Percentiles rank a stretch among this genome's conserved stretches.
These are phyloP conservation scores for Fregetta grallaria DNA, from an alignment of 2,113 vertebrate genomes.

Conservation along the genomic window DNA sequence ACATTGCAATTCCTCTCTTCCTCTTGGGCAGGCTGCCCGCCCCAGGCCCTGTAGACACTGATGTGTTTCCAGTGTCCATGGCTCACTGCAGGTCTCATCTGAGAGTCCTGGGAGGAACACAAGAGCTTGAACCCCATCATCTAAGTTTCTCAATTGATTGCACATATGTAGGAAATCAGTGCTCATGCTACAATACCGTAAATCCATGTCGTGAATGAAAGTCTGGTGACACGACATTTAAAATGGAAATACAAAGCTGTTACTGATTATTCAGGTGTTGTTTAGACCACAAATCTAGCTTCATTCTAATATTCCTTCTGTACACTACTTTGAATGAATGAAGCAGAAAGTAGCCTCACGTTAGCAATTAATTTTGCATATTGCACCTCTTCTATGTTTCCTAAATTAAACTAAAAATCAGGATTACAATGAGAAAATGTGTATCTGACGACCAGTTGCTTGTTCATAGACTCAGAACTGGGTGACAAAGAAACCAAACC, in stretches of 20 bases:
- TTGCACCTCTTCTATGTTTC: neutral
- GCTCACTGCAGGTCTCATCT: neutral
- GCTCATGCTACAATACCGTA: neutral
- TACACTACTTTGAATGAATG: neutral
- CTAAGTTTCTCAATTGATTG: neutral
- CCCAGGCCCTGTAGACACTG: neutral
- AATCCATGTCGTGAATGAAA: neutral
- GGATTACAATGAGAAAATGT: neutral
- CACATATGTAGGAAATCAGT: neutral
- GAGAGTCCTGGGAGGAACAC: neutral
- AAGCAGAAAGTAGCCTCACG: neutral
- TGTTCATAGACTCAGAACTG: neutral
- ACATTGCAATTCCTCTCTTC: neutral
- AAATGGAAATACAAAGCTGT: neutral
- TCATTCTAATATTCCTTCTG: neutral
- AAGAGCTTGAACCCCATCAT: neutral
- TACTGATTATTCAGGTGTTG: neutral
- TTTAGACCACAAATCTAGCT: neutral
- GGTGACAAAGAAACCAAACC: neutral
- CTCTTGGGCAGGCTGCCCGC: neutral
- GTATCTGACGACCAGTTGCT: neutral
- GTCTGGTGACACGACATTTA: neutral
- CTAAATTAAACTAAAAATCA: constrained; percentile 50
- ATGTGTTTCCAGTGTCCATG: neutral
- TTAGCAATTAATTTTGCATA: neutral